Percentiles rank a stretch among this genome's conserved stretches.
phyloP scores from a whole-genome alignment of 30 jellyfish, hydroid and myxozoan species.

The Turritopsis dohrnii region DNA sequence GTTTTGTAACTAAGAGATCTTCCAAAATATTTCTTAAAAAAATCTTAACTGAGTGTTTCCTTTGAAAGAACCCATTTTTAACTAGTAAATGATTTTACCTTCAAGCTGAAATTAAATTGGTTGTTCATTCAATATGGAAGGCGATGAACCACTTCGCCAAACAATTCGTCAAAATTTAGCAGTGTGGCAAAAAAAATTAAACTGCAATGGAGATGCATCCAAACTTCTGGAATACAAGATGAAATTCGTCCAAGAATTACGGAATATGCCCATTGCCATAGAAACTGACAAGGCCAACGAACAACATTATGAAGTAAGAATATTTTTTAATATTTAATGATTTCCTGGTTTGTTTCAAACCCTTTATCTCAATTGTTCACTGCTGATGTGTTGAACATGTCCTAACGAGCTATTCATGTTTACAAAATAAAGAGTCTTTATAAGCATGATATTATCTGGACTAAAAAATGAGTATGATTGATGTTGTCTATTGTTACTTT shows the following conservation, averaged over 20 bases:
- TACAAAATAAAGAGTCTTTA: too few species aligned
- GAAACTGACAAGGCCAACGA: slow-evolving; percentile 60
- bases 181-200: slow-evolving; percentile 45
- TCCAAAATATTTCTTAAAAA: not conserved
- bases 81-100: not conserved
- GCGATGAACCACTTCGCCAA: slow-evolving; percentile 38
- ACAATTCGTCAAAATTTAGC: slow-evolving; percentile 41
- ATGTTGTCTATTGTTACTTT: too few species aligned
- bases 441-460: too few species aligned
- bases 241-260: slow-evolving; percentile 34
- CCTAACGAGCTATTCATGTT: too few species aligned
- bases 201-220: slow-evolving; percentile 69
- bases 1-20: not conserved
- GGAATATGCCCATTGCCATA: slow-evolving; percentile 56
- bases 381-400: too few species aligned
- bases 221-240: slow-evolving; percentile 51
- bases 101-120: not conserved
- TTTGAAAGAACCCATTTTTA: not conserved
- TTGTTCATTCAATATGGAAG: slow-evolving; percentile 39
- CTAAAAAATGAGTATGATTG: too few species aligned
- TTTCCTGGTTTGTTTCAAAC: too few species aligned
- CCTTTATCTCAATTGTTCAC: too few species aligned
- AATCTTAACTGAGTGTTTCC: not conserved
- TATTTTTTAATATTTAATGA: not conserved
- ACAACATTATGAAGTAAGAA: slow-evolving; percentile 69